These are phyloP conservation scores for Ginglymostoma cirratum DNA, from an alignment of 2,113 vertebrate species.

Conservation along the genomic window DNA sequence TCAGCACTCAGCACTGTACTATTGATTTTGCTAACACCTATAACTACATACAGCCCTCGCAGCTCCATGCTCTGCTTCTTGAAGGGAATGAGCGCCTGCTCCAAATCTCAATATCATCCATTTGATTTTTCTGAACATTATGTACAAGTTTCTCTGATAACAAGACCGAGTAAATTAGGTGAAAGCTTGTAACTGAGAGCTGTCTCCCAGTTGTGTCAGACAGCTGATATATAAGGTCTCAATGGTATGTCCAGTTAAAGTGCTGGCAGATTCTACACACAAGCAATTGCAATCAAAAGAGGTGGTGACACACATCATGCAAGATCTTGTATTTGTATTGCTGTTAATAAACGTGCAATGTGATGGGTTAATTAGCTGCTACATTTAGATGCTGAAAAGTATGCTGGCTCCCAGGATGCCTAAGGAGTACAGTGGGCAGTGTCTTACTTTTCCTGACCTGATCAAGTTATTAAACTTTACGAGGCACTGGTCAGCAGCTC, in stretches of 20 bases:
- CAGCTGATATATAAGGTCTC: background rate
- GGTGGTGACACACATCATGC: background rate
- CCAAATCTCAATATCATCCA: no score
- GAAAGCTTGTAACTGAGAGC: no score
- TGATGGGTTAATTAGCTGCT: background rate
- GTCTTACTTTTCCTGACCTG: background rate
- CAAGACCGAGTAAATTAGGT: no score
- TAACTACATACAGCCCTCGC: no score
- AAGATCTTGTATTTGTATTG: background rate
- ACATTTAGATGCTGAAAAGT: background rate
- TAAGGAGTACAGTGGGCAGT: background rate
- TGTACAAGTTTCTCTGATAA: no score
- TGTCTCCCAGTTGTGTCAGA: background rate
- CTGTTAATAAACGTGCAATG: background rate
- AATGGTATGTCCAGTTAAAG: background rate
- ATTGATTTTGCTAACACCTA: no score
- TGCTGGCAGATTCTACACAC: background rate
- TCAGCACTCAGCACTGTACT: no score
- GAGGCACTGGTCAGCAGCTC: background rate
- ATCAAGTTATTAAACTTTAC: background rate
- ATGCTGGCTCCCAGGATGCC: background rate
- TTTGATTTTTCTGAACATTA: no score
- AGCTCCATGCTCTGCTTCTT: no score
- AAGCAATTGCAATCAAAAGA: background rate
- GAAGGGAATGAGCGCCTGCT: no score